Evolutionary conservation across 2,113 vertebrate species (phyloP), one percentile per base, ranked within the genome.

Genomic region (Cichladusa arquata): DNA sequence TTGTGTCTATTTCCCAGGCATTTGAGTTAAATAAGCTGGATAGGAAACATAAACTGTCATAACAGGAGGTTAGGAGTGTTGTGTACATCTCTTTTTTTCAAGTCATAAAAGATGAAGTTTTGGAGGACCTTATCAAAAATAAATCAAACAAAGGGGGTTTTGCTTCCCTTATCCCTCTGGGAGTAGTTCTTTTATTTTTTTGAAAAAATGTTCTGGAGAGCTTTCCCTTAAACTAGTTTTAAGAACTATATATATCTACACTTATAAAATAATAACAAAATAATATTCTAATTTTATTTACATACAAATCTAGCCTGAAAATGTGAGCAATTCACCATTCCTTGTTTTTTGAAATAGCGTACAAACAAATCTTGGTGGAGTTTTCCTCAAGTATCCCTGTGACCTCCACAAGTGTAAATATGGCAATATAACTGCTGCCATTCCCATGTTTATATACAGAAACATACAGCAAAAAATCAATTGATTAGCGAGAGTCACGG

Each of bases 1-100:
- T 97, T 97, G 96, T 97, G 91, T 97, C 97, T 97, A 95, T 98
- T 98, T 98, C 97, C 97, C 96, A 98, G 94, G 95, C 97, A 97
- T 97, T 96, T 95, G 93, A 97, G 95, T 97, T 97, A 98, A 98
- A 97, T 98, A 98, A 98, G 94, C 97, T 97, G 87, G 92, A 97
- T 95, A 97, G 94, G 96, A 98, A 97, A 96, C 93, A 97, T 97
- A 97, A 98, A 97, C 97, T 98, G 96, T 97, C 97, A 97, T 97
- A 98, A 97, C 88, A 97, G 92, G 95, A 97, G 92, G 90, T 91
- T 95, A 92, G 92, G 72, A 88, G 86, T 96, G 96, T 96, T 97
- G 84, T 93, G 86, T 97, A 96, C 94, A 95, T 97, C 84, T 97
- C 95, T 93, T 93, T 90, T 95, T 92, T 82, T 69, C 29, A 86